Evolutionary conservation across 2,113 vertebrate genomes (phyloP), one percentile per base, ranked within the genome.

Genomic region (Turnix velox): DNA sequence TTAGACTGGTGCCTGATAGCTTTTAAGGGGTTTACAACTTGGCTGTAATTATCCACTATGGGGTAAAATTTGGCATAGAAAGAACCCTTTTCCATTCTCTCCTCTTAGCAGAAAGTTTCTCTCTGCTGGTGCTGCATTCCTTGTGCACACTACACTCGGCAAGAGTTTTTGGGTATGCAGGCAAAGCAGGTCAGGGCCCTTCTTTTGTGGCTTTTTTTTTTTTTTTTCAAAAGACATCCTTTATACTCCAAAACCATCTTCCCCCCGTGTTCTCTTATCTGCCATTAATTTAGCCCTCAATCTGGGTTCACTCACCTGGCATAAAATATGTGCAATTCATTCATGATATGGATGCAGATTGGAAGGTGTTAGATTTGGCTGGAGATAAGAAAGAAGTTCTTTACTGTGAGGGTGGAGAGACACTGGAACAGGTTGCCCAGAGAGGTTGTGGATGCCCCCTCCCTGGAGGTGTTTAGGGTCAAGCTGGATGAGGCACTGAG

Each of bases 1-100:
- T 96, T 96, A 96, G 84, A 79, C 72, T 95, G 92, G 94, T 95
- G 92, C 96, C 93, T 96, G 88, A 92, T 54, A 97, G 93, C 88
- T 95, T 97, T 97, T 96, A 96, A 95, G 93, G 66, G 85, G 90
- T 95, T 97, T 97, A 96, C 88, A 96, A 92, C 88, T 89, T 93
- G 69, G 58, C 81, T 92, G 84, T 90, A 96, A 97, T 97, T 94
- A 95, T 82, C 58, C 95, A 93, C 90, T 72, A 46, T 85, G 88
- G 93, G 92, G 86, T 94, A 92, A 94, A 95, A 88, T 82, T 88
- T 96, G 95, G 96, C 93, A 96, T 85, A 59, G 91, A 94, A 94
- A 88, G 61, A 92, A 79, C 49, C 79, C 72, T 85, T 94, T 95
- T 88, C 80, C 92, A 84, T 77, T 92, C 88, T 88, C 80, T 85